These are phyloP conservation scores for Dallia pectoralis DNA, from an alignment of 2,797 vertebrate species.

Conservation along the genomic window DNA sequence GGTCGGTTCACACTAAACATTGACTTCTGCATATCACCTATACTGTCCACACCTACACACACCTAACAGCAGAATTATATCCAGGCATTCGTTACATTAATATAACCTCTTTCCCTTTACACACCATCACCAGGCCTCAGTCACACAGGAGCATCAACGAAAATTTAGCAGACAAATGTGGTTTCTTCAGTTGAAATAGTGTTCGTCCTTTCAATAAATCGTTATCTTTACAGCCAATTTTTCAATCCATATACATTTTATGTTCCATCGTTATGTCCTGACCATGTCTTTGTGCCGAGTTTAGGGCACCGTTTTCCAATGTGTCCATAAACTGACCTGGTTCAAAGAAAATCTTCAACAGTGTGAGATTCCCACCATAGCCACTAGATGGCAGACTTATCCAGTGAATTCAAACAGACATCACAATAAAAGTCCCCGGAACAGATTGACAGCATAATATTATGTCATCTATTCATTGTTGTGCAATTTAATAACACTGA, in stretches of 20 bases:
- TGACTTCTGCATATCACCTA: not conserved
- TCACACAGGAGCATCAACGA: not conserved
- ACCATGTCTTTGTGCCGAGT: not conserved
- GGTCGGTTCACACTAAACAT: not conserved
- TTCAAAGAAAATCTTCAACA: not conserved
- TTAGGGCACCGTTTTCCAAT: not conserved
- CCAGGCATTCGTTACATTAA: not conserved
- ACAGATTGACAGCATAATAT: not conserved
- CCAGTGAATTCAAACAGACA: not conserved
- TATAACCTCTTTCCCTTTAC: not conserved
- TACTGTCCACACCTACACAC: not conserved
- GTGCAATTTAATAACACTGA: not conserved
- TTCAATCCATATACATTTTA: not conserved
- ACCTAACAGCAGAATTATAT: not conserved
- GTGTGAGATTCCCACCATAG: too few relatives aligned
- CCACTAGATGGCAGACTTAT: slow-evolving; percentile 8
- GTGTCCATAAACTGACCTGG: not conserved
- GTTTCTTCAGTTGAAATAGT: not conserved
- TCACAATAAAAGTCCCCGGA: not conserved
- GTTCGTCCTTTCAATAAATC: not conserved
- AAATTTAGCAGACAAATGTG: not conserved
- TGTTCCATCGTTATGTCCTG: not conserved
- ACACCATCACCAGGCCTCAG: not conserved
- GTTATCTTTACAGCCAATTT: not conserved
- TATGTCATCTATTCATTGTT: not conserved